phyloP scores from a whole-genome alignment of 2,113 vertebrate genomes.

The Lonchura striata region DNA sequence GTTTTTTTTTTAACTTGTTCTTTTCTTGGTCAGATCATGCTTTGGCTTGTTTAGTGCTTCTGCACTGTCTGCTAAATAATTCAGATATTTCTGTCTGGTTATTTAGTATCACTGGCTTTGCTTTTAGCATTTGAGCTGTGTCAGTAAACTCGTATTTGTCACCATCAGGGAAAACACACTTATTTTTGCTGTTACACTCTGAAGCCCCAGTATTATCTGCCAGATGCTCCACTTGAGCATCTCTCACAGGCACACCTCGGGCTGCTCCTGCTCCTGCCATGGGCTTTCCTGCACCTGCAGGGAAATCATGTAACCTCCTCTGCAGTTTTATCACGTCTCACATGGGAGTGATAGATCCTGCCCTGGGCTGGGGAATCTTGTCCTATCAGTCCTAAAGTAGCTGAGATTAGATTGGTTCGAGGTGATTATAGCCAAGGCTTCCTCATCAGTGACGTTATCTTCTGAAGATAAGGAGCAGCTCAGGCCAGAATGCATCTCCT shows the following conservation, averaged over 20 bases:
- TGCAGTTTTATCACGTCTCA: not conserved
- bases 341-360: not conserved
- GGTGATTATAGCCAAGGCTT: not conserved
- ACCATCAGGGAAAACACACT: not conserved
- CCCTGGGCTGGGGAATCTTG: not conserved
- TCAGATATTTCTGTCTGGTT: constrained; percentile 17
- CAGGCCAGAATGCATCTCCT: not conserved
- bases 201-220: not conserved
- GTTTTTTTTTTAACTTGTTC: not conserved
- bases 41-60: constrained; percentile 11
- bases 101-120: not conserved
- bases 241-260: not conserved
- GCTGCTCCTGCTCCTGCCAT: not conserved
- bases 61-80: constrained; percentile 31
- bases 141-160: not conserved
- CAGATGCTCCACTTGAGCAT: not conserved
- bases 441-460: not conserved
- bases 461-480: not conserved
- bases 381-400: not conserved
- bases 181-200: not conserved
- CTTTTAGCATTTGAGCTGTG: not conserved
- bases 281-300: not conserved
- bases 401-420: not conserved
- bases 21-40: constrained; percentile 16
- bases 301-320: not conserved